Evolutionary conservation across 1,140 invertebrate genomes (phyloP).

Genomic region (Psilanteris sp.): DNA sequence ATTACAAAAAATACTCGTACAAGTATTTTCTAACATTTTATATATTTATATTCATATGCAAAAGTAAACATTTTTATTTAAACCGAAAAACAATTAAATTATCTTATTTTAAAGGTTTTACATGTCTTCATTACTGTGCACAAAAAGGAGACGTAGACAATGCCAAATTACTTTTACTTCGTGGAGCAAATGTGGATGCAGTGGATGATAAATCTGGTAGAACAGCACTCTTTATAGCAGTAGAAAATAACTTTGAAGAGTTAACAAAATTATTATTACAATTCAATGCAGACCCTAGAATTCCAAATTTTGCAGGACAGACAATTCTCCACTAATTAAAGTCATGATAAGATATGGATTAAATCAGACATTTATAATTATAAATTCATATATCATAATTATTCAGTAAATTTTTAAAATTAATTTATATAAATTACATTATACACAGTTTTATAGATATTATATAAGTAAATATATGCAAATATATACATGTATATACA

Average conservation of each 20-base stretch:
- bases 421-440: too few relatives aligned
- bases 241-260: conserved; percentile 51
- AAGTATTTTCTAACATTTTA: too few relatives aligned
- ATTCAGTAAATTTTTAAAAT: too few relatives aligned
- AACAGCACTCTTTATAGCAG: conserved; percentile 61
- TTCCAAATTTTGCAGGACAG: conserved; percentile 56
- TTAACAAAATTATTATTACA: conserved; percentile 21
- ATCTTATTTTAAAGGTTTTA: conserved; percentile 35
- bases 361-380: too few relatives aligned
- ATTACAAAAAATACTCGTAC: too few relatives aligned
- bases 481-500: too few relatives aligned
- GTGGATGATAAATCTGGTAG: conserved; percentile 57
- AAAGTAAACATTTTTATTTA: too few relatives aligned
- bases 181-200: conserved; percentile 54
- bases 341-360: conserved; percentile 34
- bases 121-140: conserved; percentile 58
- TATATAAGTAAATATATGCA: too few relatives aligned
- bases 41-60: too few relatives aligned
- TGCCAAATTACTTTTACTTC: conserved; percentile 9
- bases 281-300: conserved; percentile 30
- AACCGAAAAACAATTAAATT: background rate
- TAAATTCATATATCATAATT: too few relatives aligned
- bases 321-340: conserved; percentile 46
- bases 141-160: conserved; percentile 39
- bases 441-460: too few relatives aligned